These are phyloP conservation scores for Aspidapion aeneum DNA, from an alignment of 2,888 invertebrate genomes.

Conservation along the genomic window DNA sequence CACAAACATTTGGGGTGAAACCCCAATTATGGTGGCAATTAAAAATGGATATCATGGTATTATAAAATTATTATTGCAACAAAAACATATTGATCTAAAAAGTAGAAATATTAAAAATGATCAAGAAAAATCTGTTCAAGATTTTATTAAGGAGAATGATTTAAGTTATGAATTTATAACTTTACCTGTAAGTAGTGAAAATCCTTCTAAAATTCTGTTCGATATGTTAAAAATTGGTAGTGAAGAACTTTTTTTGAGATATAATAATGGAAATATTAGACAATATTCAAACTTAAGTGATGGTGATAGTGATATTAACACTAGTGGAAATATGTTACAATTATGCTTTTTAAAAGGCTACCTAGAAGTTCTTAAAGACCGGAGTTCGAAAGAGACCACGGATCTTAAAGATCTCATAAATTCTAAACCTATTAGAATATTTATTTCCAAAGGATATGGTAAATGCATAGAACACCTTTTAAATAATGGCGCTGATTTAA, in stretches of 20 bases:
- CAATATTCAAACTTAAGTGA: slow-evolving; percentile 26
- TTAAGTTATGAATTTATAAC: slow-evolving; percentile 16
- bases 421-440: slow-evolving; percentile 28
- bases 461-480: slow-evolving; percentile 30
- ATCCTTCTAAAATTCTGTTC: slow-evolving; percentile 26
- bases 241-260: slow-evolving; percentile 29
- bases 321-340: slow-evolving; percentile 31
- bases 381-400: background rate
- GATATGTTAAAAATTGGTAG: slow-evolving; percentile 30
- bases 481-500: slow-evolving; percentile 30
- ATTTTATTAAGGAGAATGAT: slow-evolving; percentile 27
- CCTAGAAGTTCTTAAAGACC: slow-evolving; percentile 25
- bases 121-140: slow-evolving; percentile 25
- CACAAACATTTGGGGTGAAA: slow-evolving; percentile 34
- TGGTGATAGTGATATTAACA: slow-evolving; percentile 21
- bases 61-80: slow-evolving; percentile 22
- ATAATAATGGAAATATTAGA: slow-evolving; percentile 28
- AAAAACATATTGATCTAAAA: slow-evolving; percentile 28
- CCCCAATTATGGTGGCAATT: slow-evolving; percentile 32
- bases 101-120: slow-evolving; percentile 22
- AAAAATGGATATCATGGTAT: slow-evolving; percentile 25
- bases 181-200: slow-evolving; percentile 16
- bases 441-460: slow-evolving; percentile 27
- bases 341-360: slow-evolving; percentile 32
- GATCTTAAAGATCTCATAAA: slow-evolving; percentile 25